A percentile compares a stretch with the other conserved stretches of the same genome.
Conservation (phyloP, 2,888 invertebrate species). For the Neoitamus cyanurus region DNA sequence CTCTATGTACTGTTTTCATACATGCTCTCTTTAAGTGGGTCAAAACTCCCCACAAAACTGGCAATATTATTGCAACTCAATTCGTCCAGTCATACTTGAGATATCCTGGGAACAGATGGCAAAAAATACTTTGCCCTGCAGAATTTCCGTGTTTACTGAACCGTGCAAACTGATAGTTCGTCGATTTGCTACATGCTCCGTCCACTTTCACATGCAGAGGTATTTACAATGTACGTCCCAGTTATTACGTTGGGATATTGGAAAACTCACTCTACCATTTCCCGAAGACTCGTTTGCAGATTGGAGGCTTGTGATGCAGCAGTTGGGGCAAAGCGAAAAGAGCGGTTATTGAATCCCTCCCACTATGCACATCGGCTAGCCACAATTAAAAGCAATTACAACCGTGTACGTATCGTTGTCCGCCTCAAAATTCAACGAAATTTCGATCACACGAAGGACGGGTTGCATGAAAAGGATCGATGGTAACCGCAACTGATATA, state of each 20-base stretch:
- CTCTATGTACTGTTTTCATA: too few species aligned
- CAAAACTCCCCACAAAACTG: too few species aligned
- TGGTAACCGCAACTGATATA: background rate
- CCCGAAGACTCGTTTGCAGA: background rate
- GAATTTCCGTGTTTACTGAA: background rate
- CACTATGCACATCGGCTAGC: background rate
- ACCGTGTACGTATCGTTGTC: background rate
- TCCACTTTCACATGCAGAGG: too few species aligned
- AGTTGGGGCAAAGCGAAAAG: background rate
- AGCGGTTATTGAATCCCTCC: background rate
- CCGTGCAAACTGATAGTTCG: background rate
- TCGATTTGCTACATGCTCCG: background rate
- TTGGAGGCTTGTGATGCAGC: background rate
- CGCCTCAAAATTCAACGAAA: background rate
- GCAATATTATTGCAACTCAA: too few species aligned
- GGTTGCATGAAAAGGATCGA: background rate
- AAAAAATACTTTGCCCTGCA: too few species aligned
- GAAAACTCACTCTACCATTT: background rate
- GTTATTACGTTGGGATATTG: background rate
- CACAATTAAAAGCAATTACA: background rate
- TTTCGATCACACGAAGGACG: background rate
- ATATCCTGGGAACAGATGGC: too few species aligned
- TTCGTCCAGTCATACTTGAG: too few species aligned
- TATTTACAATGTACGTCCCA: background rate
- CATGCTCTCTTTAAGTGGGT: too few species aligned